Percentiles rank a stretch among this genome's conserved stretches.
Evolutionary conservation across 2,113 vertebrate genomes (phyloP).

Genomic region (Clinocottus analis): DNA sequence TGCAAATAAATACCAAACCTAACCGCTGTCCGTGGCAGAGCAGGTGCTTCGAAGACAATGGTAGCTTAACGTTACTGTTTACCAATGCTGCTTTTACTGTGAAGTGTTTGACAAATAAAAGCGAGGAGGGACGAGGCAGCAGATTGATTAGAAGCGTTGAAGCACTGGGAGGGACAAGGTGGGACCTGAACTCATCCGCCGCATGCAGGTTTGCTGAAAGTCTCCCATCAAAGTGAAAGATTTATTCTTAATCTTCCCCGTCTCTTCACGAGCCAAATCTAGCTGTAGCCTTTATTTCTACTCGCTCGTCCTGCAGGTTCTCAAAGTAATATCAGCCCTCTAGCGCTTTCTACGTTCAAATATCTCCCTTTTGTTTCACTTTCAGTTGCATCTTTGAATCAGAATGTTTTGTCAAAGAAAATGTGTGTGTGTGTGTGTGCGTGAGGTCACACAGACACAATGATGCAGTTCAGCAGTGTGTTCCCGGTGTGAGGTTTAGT

Average conservation of each 20-base stretch:
- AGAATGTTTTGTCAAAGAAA: conserved; percentile 29
- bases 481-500: conserved; percentile 68
- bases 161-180: conserved; percentile 10
- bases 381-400: conserved; percentile 35
- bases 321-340: conserved; percentile 18
- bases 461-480: conserved; percentile 53
- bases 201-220: conserved; percentile 68
- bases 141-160: conserved; percentile 16
- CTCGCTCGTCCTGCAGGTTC: conserved; percentile 22
- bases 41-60: conserved; percentile 79
- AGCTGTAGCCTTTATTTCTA: neutral
- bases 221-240: conserved; percentile 65
- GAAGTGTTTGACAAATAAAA: conserved; percentile 62
- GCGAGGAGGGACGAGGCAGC: conserved; percentile 28
- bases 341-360: neutral
- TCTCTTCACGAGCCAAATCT: conserved; percentile 50
- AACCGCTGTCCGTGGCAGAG: conserved; percentile 67
- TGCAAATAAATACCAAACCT: conserved; percentile 72
- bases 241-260: conserved; percentile 55
- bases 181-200: conserved; percentile 48
- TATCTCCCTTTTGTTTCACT: neutral
- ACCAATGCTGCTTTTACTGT: conserved; percentile 57
- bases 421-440: conserved; percentile 13
- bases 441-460: conserved; percentile 46
- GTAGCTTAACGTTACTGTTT: conserved; percentile 65